Evolutionary conservation across 2,888 invertebrate genomes (phyloP), one percentile per base, ranked within the genome.

Genomic region (Ischnus inquisitorius): DNA sequence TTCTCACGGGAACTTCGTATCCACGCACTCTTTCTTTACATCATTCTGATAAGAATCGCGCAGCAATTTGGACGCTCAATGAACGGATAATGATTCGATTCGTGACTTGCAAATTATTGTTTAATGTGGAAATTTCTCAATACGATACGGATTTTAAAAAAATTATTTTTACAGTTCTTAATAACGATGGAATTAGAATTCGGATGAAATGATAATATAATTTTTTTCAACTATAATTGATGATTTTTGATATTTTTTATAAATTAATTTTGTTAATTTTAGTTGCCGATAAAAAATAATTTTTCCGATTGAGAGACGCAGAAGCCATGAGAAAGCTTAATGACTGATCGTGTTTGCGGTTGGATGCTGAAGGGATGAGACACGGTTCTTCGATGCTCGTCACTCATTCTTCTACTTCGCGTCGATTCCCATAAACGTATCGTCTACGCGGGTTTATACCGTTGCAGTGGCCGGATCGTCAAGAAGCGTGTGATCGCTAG

Each of bases 341-440:
- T 34, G 34, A 5, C 34, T 1, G 34, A 34, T 34, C 34, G 3
- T 34, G 34, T 51, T 51, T 5, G 16, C 16, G 19, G 51, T 8
- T 12, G 22, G 77, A 28, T 65, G 51, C 60, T 39, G 54, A 68
- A 62, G 19, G 60, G 43, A 62, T 51, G 28, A 46, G 22, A 68
- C 28, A 43, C 28, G 64, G 48, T 57, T 54, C 54, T 64, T 74
- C 51, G 78, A 22, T 71, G 65, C 79, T 41, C 57, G 62, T 65
- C 67, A 48, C 48, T 82, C 76, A 68, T 46, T 79, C 46, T 46
- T 79, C 46, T 43, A 85, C 82, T 82, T 86, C 57, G 80, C 80
- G 84, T 81, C 79, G 87, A 88, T 87, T 87, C 86, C 88, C 86
- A 88, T 87, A 89, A 89, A 88, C 85, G 86, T 81, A 86, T 83